Conservation (phyloP, 2,797 vertebrate genomes). For the Eulemur rubriventer region DNA sequence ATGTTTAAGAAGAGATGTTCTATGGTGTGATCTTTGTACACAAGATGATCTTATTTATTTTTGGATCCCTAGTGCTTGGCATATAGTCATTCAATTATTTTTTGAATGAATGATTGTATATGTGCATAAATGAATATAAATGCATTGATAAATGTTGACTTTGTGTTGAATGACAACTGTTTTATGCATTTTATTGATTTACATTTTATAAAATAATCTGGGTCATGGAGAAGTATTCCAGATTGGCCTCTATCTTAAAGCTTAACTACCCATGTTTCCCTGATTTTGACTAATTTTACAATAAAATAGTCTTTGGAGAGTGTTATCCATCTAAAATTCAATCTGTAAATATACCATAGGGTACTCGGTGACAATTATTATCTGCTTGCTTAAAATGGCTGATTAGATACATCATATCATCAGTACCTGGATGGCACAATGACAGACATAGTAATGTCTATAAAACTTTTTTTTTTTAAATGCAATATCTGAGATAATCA, state of each 20-base stretch:
- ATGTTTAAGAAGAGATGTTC: not conserved
- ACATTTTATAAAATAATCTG: not conserved
- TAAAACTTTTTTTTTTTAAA: not conserved
- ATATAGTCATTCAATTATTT: not conserved
- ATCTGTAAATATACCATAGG: not conserved
- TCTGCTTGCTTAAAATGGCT: not conserved
- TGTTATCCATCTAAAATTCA: not conserved
- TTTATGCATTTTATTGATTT: not conserved
- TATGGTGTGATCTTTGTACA: not conserved
- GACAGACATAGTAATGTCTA: not conserved
- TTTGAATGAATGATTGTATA: not conserved
- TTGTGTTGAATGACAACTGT: not conserved
- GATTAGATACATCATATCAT: not conserved
- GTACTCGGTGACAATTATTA: not conserved
- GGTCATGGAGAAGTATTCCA: not conserved
- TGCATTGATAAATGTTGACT: not conserved
- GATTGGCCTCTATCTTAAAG: not conserved
- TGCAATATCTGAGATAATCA: not conserved
- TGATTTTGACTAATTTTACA: not conserved
- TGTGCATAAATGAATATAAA: not conserved
- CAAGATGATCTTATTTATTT: not conserved
- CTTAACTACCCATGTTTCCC: not conserved
- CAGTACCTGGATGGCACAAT: not conserved
- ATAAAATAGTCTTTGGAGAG: not conserved
- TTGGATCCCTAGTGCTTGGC: not conserved